Conservation (phyloP, 2,797 vertebrate species). For the Lacerta viridis region DNA sequence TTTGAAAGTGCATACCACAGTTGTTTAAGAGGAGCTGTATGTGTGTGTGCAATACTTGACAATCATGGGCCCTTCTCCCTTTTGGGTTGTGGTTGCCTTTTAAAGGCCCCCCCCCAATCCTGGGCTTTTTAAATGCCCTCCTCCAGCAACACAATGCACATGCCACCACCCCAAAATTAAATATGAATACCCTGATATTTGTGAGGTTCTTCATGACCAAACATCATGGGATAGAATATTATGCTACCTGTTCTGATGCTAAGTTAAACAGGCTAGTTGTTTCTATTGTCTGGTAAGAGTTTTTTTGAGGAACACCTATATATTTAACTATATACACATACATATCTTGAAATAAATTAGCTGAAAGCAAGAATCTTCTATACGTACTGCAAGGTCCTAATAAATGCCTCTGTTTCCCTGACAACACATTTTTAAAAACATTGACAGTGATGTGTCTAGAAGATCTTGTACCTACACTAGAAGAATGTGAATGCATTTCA, state of each 20-base stretch:
- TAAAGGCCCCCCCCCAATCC: too few relatives aligned
- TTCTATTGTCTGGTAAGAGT: neutral
- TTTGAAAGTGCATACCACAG: too few relatives aligned
- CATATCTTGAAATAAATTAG: neutral
- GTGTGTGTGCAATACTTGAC: neutral
- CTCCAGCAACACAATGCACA: neutral
- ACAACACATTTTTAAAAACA: neutral
- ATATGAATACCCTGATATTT: neutral
- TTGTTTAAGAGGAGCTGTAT: neutral
- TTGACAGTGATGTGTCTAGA: neutral
- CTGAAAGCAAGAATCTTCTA: neutral
- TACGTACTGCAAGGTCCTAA: neutral
- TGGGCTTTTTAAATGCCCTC: neutral
- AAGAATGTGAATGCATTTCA: neutral
- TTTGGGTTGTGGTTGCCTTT: neutral
- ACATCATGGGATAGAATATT: neutral
- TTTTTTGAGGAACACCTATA: neutral
- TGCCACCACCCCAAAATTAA: neutral
- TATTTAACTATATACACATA: neutral
- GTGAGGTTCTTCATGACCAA: neutral
- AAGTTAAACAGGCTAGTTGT: neutral
- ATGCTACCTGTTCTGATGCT: neutral
- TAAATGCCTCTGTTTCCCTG: neutral
- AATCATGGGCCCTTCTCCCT: neutral
- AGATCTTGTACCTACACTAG: neutral